Evolutionary conservation across 1,140 invertebrate species (phyloP), one percentile per base, ranked within the genome.

Genomic region (Atta colombica): DNA sequence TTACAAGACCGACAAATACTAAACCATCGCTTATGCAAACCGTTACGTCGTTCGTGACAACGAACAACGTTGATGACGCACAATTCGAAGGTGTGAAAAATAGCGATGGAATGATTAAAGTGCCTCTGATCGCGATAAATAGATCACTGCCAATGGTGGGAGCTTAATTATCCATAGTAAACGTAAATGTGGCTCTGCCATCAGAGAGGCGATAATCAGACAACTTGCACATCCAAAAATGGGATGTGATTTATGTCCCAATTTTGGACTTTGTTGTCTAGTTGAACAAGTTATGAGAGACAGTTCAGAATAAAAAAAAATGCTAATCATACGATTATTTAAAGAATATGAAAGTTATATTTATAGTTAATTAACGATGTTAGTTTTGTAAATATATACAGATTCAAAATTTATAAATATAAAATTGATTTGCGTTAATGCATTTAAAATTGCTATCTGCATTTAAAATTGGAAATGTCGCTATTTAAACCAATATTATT

Each of bases 361-460:
- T 81, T 58, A 69, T 58, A 58, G 10, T 31, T n/a, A 61, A 31
- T 78, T 21, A 49, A 53, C n/a, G 2, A n/a, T 25, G 25, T 66
- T 66, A 66, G 31, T 80, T 68, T 68, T 80, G 77, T 80, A 68
- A 80, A 80, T 80, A 55, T 80, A 55, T 53, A 35, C 49, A 66
- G 61, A 65, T 66, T 2, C 14, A 53, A 53, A 53, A 65, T 35
- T 31, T 31, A 45, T n/a, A 58, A 39, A 58, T 39, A 21, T 60
- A 7, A 53, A 68, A 68, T 68, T 18, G 21, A 25, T 31, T 35
- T 80, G 21, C 3, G 31, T 14, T 68, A 28, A 65, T 7, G 25
- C 25, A 25, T 25, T 25, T 25, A 25, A 25, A 25, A 25, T 58
- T 5, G 4, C 12, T 45, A 14, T 49, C 12, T 5, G 18, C 21